Evolutionary conservation across 2,888 invertebrate species (phyloP).

Genomic region (Colletes collaris): DNA sequence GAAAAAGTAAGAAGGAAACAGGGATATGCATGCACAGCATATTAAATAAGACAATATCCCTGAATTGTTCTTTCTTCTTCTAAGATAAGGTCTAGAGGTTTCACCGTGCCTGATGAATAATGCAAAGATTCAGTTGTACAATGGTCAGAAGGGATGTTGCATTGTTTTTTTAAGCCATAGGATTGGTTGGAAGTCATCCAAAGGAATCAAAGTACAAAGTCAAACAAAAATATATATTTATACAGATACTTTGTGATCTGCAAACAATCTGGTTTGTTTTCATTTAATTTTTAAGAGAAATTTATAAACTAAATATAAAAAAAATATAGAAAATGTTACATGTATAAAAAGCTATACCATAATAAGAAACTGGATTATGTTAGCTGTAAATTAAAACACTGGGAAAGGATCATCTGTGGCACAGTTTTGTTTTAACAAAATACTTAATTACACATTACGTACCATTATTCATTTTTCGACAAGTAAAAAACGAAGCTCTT

Average conservation of each 20-base stretch:
- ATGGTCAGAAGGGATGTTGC: constrained; percentile 60
- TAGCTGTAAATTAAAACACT: neutral
- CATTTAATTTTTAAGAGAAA: too few species aligned
- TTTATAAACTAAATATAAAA: neutral
- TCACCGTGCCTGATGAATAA: constrained; percentile 70
- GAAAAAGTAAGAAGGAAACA: constrained; percentile 48
- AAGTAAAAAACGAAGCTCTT: neutral
- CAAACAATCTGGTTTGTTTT: neutral
- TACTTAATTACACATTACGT: neutral
- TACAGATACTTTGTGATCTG: constrained; percentile 23
- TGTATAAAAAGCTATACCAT: neutral
- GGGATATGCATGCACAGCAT: constrained; percentile 59
- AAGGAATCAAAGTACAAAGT: constrained; percentile 51
- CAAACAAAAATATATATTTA: constrained; percentile 41
- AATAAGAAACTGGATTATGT: neutral
- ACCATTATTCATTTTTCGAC: neutral
- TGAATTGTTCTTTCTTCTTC: constrained; percentile 65
- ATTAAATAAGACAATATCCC: constrained; percentile 59
- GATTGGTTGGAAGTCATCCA: constrained; percentile 48
- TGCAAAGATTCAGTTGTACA: constrained; percentile 66
- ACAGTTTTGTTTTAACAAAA: neutral
- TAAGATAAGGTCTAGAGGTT: constrained; percentile 59
- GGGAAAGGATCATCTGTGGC: neutral
- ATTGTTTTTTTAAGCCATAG: constrained; percentile 60
- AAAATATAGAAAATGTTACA: neutral